These are phyloP conservation scores for Corvus hawaiiensis DNA, from an alignment of 2,113 vertebrate species.

Conservation along the genomic window DNA sequence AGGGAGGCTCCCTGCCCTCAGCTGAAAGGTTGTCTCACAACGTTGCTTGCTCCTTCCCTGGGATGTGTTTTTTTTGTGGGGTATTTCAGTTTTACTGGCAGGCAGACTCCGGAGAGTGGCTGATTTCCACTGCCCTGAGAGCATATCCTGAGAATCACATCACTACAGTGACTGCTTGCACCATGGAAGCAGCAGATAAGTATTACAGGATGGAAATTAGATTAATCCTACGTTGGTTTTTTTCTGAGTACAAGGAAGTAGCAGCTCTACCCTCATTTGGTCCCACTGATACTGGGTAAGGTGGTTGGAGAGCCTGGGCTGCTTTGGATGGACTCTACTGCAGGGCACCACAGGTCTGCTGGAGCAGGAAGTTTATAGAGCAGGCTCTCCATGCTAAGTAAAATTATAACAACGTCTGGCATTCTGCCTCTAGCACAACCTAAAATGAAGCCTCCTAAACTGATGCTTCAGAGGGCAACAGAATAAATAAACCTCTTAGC, in stretches of 20 bases:
- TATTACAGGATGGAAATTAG: background rate
- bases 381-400: background rate
- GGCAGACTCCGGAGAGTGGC: rapidly evolving
- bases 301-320: background rate
- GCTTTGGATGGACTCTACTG: background rate
- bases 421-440: conserved; percentile 32
- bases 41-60: background rate
- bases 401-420: background rate
- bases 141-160: rapidly evolving
- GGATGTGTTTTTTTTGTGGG: background rate
- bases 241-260: background rate
- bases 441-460: background rate
- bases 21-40: background rate
- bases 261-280: background rate
- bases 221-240: background rate
- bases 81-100: background rate
- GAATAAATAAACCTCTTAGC: conserved; percentile 35
- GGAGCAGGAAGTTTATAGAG: background rate
- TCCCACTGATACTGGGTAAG: background rate
- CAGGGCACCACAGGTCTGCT: background rate
- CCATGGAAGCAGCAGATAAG: background rate
- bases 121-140: background rate
- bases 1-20: background rate
- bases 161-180: background rate
- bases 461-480: conserved; percentile 49